A percentile compares a stretch with the other conserved stretches of the same genome.
phyloP scores from a whole-genome alignment of 2,113 vertebrate genomes.

The Embiotoca jacksoni region DNA sequence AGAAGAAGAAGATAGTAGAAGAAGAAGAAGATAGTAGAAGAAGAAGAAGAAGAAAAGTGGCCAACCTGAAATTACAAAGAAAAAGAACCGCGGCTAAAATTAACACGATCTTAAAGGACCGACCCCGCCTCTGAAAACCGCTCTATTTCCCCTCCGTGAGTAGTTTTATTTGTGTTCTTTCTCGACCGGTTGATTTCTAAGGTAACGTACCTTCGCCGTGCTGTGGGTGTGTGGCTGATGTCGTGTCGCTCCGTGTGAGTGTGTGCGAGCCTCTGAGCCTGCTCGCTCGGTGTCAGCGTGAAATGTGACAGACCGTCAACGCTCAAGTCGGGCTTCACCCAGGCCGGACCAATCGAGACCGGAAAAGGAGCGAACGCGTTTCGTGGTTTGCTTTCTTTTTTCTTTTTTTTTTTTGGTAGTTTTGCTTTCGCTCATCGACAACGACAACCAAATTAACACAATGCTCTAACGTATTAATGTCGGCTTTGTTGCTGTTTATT shows the following conservation, averaged over 20 bases:
- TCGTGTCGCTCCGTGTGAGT: constrained; percentile 60
- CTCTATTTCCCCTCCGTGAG: background rate
- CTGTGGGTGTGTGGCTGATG: constrained; percentile 71
- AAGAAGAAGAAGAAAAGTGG: constrained; percentile 61
- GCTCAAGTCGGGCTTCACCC: constrained; percentile 74
- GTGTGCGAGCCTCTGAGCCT: constrained; percentile 55
- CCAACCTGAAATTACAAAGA: constrained; percentile 73
- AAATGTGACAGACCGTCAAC: constrained; percentile 88
- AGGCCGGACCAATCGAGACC: constrained; percentile 68
- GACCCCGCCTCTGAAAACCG: constrained; percentile 43
- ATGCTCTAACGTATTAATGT: no score
- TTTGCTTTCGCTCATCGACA: no score
- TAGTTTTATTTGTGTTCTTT: background rate
- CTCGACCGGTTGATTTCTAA: no score
- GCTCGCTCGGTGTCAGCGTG: constrained; percentile 82
- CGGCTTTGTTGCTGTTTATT: no score
- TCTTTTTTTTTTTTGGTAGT: no score
- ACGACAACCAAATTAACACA: no score
- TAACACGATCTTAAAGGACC: constrained; percentile 46
- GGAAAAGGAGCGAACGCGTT: constrained; percentile 32
- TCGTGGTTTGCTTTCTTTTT: background rate
- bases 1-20: constrained; percentile 44
- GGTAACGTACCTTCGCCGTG: constrained; percentile 64
- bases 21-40: no score
- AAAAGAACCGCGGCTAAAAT: constrained; percentile 65